A percentile compares a stretch with the other conserved stretches of the same genome.
Evolutionary conservation across 2,113 vertebrate species (phyloP).

Genomic region (Scophthalmus maximus): DNA sequence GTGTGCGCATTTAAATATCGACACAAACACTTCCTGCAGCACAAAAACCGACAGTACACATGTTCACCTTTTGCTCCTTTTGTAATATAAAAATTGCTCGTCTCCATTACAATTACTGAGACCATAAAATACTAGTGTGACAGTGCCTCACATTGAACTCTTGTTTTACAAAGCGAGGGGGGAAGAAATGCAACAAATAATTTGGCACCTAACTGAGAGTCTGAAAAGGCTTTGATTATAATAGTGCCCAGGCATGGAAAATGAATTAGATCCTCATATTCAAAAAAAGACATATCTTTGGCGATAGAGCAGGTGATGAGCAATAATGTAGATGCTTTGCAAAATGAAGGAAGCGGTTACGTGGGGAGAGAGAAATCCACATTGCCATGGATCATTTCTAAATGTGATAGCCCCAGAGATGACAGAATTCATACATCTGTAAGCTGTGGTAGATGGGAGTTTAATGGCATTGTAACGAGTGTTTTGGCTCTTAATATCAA

Average conservation of each 20-base stretch:
- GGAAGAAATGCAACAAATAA: background rate
- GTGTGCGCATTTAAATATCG: slow-evolving; percentile 63
- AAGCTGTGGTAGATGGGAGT: slow-evolving; percentile 64
- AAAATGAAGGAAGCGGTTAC: slow-evolving; percentile 39
- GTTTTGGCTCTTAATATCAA: slow-evolving; percentile 42
- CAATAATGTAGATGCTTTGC: slow-evolving; percentile 51
- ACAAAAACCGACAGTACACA: slow-evolving; percentile 32
- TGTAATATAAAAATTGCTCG: slow-evolving; percentile 8
- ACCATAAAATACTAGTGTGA: background rate
- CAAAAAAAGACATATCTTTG: slow-evolving; percentile 48
- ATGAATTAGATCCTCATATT: slow-evolving; percentile 46
- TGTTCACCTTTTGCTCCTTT: slow-evolving; percentile 17
- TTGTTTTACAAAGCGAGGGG: background rate
- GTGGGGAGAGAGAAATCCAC: slow-evolving; percentile 37
- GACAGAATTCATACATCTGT: slow-evolving; percentile 51
- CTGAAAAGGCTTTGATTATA: slow-evolving; percentile 46
- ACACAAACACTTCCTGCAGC: too few relatives aligned
- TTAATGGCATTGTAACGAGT: slow-evolving; percentile 71
- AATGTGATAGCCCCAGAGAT: slow-evolving; percentile 60
- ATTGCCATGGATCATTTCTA: slow-evolving; percentile 66
- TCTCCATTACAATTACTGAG: slow-evolving; percentile 28
- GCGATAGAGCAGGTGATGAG: slow-evolving; percentile 69
- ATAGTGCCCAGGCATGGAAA: slow-evolving; percentile 24
- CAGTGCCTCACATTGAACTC: background rate
- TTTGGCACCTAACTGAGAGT: slow-evolving; percentile 20